Conservation (phyloP, 2,113 vertebrate genomes). For the Dasypus novemcinctus region DNA sequence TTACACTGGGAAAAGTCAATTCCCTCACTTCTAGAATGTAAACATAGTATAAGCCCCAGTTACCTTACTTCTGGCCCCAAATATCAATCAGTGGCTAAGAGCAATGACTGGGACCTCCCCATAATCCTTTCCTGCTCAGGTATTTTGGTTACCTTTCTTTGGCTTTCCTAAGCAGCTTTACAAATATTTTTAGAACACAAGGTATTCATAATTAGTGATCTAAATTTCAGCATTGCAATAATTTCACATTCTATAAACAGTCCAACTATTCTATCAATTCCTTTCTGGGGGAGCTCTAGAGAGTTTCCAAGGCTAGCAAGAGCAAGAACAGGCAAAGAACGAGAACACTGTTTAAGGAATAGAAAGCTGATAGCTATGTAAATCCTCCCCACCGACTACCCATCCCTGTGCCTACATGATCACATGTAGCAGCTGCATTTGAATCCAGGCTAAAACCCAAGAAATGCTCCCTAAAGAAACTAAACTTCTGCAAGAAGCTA, state of each 20-base stretch:
- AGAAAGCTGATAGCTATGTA: background rate
- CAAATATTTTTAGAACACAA: slow-evolving; percentile 22
- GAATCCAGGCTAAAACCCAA: slow-evolving; percentile 23
- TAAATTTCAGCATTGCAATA: slow-evolving; percentile 19
- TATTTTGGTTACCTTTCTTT: background rate
- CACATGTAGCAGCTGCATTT: background rate
- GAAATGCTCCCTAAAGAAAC: background rate
- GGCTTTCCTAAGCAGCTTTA: background rate
- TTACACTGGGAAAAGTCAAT: background rate
- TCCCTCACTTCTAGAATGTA: background rate
- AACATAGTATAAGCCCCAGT: background rate
- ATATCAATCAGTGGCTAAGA: background rate
- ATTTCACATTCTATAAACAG: background rate
- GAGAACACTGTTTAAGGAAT: background rate
- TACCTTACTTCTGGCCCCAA: background rate
- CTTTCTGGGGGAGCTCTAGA: background rate
- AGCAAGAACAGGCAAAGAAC: background rate
- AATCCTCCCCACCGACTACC: background rate
- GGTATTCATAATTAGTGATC: background rate
- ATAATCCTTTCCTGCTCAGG: background rate
- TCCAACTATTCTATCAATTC: background rate
- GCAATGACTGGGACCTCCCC: background rate
- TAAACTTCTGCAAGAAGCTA: background rate
- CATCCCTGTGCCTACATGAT: background rate
- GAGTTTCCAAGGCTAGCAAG: background rate